These are phyloP conservation scores for Drosophila longiperda DNA, from an alignment of 2,888 invertebrate species.

Conservation along the genomic window DNA sequence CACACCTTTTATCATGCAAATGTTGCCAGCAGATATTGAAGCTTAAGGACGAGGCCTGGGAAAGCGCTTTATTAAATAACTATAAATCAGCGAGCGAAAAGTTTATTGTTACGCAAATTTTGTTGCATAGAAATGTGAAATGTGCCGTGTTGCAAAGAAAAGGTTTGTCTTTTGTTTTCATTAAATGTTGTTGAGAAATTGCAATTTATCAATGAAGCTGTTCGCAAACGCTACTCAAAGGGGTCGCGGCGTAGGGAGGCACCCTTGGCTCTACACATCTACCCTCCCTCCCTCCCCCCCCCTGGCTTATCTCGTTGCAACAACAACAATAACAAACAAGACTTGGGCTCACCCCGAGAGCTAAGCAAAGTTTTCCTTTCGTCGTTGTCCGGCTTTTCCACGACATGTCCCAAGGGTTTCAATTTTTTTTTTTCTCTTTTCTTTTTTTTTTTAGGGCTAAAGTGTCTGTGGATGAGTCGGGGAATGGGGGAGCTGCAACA, in stretches of 20 bases:
- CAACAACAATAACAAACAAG: conserved; percentile 60
- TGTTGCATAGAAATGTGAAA: conserved; percentile 6
- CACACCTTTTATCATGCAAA: conserved; percentile 52
- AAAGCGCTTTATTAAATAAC: conserved; percentile 77
- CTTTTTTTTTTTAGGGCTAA: background rate
- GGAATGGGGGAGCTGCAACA: too few species aligned
- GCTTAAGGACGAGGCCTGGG: conserved; percentile 49
- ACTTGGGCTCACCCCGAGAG: conserved; percentile 51
- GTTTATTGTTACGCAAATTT: conserved; percentile 75
- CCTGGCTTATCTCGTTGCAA: conserved; percentile 16
- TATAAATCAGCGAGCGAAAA: conserved; percentile 70
- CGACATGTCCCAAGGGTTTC: conserved; percentile 58
- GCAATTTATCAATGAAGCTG: conserved; percentile 80
- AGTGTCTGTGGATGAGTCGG: too few species aligned
- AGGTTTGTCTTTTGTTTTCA: conserved; percentile 60
- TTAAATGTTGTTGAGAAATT: conserved; percentile 55
- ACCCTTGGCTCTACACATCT: background rate
- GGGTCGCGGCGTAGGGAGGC: conserved; percentile 29
- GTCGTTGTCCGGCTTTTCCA: conserved; percentile 54
- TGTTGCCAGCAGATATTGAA: conserved; percentile 18
- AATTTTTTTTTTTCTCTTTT: conserved; percentile 16
- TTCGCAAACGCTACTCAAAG: conserved; percentile 33
- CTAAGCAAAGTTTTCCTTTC: conserved; percentile 41
- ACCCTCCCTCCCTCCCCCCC: background rate
- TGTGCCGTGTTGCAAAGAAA: conserved; percentile 47